These are phyloP conservation scores for Armadillidium nasatum DNA, from an alignment of 1,140 invertebrate genomes.

Conservation along the genomic window DNA sequence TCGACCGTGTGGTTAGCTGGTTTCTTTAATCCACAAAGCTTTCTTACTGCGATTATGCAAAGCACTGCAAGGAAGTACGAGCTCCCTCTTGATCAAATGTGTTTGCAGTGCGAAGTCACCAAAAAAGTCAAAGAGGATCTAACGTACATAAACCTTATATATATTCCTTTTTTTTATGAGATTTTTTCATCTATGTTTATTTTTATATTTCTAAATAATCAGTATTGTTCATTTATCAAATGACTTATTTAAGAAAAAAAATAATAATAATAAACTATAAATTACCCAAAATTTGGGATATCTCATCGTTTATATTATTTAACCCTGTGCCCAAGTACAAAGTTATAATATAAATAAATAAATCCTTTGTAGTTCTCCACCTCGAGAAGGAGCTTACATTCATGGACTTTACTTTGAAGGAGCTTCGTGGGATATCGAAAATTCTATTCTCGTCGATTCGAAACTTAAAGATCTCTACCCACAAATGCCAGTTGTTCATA, in stretches of 20 bases:
- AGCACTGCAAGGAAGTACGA: slow-evolving; percentile 88
- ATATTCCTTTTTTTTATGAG: too few species aligned
- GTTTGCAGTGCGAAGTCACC: slow-evolving; percentile 91
- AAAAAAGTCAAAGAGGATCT: slow-evolving; percentile 94
- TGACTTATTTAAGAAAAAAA: too few species aligned
- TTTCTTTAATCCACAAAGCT: slow-evolving; percentile 94
- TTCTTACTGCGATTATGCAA: slow-evolving; percentile 96
- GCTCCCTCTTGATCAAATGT: slow-evolving; percentile 93
- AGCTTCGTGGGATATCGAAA: slow-evolving; percentile 81
- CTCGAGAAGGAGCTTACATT: slow-evolving; percentile 85
- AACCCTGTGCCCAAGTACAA: too few species aligned
- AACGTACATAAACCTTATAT: slow-evolving; percentile 64
- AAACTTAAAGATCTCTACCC: slow-evolving; percentile 86
- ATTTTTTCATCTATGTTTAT: too few species aligned
- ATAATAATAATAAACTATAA: too few species aligned
- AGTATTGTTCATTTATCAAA: too few species aligned
- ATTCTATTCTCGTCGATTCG: slow-evolving; percentile 83
- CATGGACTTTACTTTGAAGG: slow-evolving; percentile 94
- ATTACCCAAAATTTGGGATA: too few species aligned
- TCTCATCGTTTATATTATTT: too few species aligned
- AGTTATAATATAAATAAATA: too few species aligned
- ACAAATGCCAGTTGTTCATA: slow-evolving; percentile 88
- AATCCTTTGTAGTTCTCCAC: slow-evolving; percentile 53
- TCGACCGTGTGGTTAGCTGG: slow-evolving; percentile 89
- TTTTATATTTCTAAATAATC: too few species aligned